Evolutionary conservation across 2,113 vertebrate genomes (phyloP), one percentile per base, ranked within the genome.

Genomic region (Mobula birostris): DNA sequence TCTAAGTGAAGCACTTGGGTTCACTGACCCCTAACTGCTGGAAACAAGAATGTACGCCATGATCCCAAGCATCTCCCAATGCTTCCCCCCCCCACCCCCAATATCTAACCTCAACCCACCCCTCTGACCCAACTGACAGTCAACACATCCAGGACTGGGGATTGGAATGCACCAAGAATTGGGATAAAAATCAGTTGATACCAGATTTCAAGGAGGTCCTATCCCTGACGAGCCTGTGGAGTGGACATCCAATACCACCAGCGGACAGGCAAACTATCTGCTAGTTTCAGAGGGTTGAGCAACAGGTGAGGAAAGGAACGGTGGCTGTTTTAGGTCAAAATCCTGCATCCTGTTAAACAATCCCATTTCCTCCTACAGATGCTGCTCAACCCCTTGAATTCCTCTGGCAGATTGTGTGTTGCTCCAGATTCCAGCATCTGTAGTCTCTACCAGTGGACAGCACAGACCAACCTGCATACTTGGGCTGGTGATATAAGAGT

Each of bases 401-500:
- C 36, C 36, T 36, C 36, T 36, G 36, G 36, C 36, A 36, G 36
- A 36, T 36, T 36, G 36, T 36, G 36, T 36, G 36, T 36, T 36
- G 36, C 36, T 36, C 36, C 36, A 36, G 36, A 36, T 36, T 36
- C 36, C 36, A 36, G 36, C 36, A 36, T 36, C n/a, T n/a, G n/a
- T n/a, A n/a, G n/a, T n/a, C n/a, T 48, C 48, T 15, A 74, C 19
- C 19, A 21, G 21, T 74, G 70, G 66, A 68, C 11, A 17, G n/a
- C 1, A 7, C 7, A 61, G 21, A 95, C 97, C 95, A 83, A 99
- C 99, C 97, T 95, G 98, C 99, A 0, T 98, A 99, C 96, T 98
- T 98, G 0, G 99, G 99, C 95, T 99, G 99, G 74, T 99, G 96
- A 96, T 99, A 99, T 96, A 99, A 99, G 14, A 99, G 98, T 3